Evolutionary conservation across 2,797 vertebrate species (phyloP).

Genomic region (Xiphorhynchus erythropygius): DNA sequence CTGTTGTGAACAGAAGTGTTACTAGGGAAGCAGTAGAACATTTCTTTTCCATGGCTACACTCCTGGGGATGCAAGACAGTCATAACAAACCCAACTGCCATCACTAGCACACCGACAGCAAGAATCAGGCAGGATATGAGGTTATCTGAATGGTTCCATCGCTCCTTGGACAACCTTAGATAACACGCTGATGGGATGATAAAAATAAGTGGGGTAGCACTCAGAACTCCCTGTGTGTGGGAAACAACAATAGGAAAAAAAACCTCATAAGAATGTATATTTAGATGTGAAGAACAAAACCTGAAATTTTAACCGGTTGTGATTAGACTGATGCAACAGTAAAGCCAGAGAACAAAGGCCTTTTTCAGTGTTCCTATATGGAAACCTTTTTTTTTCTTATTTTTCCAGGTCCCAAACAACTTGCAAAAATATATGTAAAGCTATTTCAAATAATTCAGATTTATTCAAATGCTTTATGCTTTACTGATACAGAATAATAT

Average conservation of each 20-base stretch:
- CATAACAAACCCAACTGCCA: slow-evolving; percentile 88
- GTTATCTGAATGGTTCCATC: slow-evolving; percentile 84
- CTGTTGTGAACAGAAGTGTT: slow-evolving; percentile 77
- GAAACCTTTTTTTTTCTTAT: neutral
- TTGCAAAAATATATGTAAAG: neutral
- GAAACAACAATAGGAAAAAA: slow-evolving; percentile 58
- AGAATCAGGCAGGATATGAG: slow-evolving; percentile 84
- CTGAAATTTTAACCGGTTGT: neutral
- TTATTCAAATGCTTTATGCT: neutral
- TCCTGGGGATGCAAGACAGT: slow-evolving; percentile 83
- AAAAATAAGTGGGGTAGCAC: slow-evolving; percentile 93
- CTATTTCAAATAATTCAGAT: neutral
- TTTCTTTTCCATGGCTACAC: slow-evolving; percentile 91
- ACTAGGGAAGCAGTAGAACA: slow-evolving; percentile 87
- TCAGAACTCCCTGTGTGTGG: slow-evolving; percentile 85
- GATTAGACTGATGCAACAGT: neutral
- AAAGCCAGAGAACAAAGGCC: neutral
- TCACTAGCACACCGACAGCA: slow-evolving; percentile 82
- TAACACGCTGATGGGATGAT: slow-evolving; percentile 92
- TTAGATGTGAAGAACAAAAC: neutral
- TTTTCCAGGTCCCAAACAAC: neutral
- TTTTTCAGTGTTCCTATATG: neutral
- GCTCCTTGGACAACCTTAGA: slow-evolving; percentile 85
- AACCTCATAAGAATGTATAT: neutral
- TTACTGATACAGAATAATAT: neutral